A percentile compares a stretch with the other conserved stretches of the same genome.
These are phyloP conservation scores for Corythornis vintsioides DNA, from an alignment of 2,113 vertebrate genomes.

Conservation along the genomic window DNA sequence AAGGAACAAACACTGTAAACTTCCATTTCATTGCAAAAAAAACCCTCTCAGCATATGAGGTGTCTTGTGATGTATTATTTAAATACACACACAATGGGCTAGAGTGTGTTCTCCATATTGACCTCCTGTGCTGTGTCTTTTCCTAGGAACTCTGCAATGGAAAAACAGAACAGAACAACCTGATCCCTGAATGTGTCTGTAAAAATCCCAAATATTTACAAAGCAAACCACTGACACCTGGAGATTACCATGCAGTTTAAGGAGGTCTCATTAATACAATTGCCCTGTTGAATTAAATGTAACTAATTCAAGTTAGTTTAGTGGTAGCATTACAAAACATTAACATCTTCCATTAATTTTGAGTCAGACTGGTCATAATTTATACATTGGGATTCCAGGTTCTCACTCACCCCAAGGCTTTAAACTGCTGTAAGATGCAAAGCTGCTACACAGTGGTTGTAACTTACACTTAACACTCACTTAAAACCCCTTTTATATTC, in stretches of 20 bases:
- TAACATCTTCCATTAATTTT: constrained; percentile 24
- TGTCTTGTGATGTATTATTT: constrained; percentile 32
- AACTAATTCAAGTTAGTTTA: not conserved
- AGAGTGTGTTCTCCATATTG: not conserved
- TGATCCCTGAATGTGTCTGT: not conserved
- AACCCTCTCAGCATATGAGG: not conserved
- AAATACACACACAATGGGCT: not conserved
- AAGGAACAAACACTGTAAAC: constrained; percentile 4
- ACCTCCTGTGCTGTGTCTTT: not conserved
- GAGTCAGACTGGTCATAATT: not conserved
- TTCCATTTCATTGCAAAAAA: constrained; percentile 26
- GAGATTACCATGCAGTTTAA: constrained; percentile 1
- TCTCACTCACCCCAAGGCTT: not conserved
- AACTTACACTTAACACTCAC: not conserved
- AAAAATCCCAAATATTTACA: constrained; percentile 40
- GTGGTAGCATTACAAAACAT: not conserved
- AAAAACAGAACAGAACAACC: not conserved
- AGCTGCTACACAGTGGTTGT: constrained; percentile 9
- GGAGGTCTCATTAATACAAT: constrained; percentile 32
- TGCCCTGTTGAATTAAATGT: constrained; percentile 1
- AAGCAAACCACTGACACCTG: constrained; percentile 32
- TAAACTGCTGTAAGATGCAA: not conserved
- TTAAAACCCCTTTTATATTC: constrained; percentile 39
- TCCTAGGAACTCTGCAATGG: not conserved
- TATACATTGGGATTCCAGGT: not conserved